These are phyloP conservation scores for Pocillopora damicornis DNA, from an alignment of 64 coral and sea anemone species.

Conservation along the genomic window DNA sequence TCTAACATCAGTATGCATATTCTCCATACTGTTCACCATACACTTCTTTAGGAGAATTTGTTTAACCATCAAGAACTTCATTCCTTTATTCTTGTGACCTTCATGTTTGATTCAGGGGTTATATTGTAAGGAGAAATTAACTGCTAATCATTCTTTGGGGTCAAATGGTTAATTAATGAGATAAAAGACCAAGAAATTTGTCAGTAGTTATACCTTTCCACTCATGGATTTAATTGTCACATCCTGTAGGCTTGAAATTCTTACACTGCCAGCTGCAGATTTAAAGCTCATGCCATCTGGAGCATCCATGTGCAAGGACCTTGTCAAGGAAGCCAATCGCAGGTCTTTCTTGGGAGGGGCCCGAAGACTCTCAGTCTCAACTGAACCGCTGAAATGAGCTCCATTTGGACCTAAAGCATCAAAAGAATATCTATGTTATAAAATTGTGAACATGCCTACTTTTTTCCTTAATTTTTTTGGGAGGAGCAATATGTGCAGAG, in stretches of 20 bases:
- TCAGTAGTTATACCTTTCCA: conserved; percentile 46
- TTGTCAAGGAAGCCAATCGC: conserved; percentile 82
- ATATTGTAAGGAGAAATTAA: too few species aligned
- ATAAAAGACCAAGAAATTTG: not conserved
- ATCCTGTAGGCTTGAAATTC: conserved; percentile 55
- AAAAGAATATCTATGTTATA: not conserved
- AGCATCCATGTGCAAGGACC: conserved; percentile 82
- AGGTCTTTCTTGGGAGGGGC: conserved; percentile 89
- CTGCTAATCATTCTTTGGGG: too few species aligned
- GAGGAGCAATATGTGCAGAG: too few species aligned
- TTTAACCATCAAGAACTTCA: too few species aligned
- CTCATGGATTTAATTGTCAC: conserved; percentile 60
- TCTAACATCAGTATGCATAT: too few species aligned
- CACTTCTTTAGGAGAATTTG: too few species aligned
- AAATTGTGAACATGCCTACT: too few species aligned
- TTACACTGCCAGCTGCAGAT: conserved; percentile 75
- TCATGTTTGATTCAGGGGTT: too few species aligned
- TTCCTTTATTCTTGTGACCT: too few species aligned
- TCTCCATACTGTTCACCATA: too few species aligned
- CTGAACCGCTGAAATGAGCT: conserved; percentile 90
- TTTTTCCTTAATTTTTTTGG: too few species aligned
- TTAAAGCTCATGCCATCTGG: conserved; percentile 76
- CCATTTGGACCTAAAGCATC: conserved; percentile 71
- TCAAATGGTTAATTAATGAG: too few species aligned
- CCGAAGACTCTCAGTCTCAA: conserved; percentile 80